Conservation (phyloP, 2,888 invertebrate species). For the Galerucella pusilla region DNA sequence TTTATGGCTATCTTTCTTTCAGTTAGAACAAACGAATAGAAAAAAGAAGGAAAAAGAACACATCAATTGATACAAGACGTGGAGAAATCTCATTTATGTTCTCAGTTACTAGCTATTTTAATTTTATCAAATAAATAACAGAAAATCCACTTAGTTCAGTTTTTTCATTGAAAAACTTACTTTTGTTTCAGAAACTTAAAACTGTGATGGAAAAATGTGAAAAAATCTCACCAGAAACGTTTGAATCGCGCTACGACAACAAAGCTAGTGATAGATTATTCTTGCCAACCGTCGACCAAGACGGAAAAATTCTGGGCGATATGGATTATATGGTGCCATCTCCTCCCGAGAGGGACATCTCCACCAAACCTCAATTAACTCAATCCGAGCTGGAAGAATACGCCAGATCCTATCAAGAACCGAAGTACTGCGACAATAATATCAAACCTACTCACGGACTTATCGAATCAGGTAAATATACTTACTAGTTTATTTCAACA, state of each 20-base stretch:
- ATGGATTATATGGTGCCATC: conserved; percentile 76
- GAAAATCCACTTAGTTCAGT: not conserved
- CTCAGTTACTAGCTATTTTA: no score
- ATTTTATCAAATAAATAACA: no score
- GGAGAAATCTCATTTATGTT: no score
- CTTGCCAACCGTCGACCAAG: conserved; percentile 72
- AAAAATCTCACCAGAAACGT: conserved; percentile 70
- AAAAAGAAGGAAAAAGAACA: no score
- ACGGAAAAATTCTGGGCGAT: conserved; percentile 73
- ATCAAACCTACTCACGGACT: conserved; percentile 47
- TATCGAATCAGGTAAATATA: conserved; percentile 44
- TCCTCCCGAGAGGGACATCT: conserved; percentile 75
- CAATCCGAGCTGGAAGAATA: conserved; percentile 79
- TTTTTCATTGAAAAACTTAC: not conserved
- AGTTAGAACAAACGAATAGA: no score
- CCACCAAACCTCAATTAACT: conserved; percentile 65
- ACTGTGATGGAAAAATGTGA: conserved; percentile 78
- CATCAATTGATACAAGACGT: no score
- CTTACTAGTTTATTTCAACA: not conserved
- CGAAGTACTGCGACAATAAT: conserved; percentile 58
- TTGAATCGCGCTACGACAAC: conserved; percentile 66
- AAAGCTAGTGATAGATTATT: conserved; percentile 65
- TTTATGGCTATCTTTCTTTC: no score
- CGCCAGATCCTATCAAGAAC: conserved; percentile 69
- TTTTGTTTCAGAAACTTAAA: conserved; percentile 69